Conservation (phyloP, 2,888 invertebrate genomes). For the Magallana nippona region DNA sequence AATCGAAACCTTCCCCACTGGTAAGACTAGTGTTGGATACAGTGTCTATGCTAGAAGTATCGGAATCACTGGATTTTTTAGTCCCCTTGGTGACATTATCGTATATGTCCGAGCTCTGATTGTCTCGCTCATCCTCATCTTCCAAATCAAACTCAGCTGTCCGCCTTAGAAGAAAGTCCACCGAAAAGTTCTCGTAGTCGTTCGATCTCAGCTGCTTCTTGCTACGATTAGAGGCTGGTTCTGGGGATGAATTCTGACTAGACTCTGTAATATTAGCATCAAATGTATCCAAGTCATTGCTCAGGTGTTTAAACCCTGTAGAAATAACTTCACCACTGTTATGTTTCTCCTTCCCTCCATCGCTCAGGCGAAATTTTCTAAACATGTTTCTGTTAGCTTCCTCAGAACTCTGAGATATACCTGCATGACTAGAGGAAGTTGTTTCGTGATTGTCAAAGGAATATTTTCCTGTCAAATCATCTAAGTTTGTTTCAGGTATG, state of each 20-base stretch:
- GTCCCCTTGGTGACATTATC: not conserved
- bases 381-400: slow-evolving; percentile 14
- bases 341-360: slow-evolving; percentile 7
- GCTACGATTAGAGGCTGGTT: not conserved
- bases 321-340: slow-evolving; percentile 17
- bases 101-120: not conserved
- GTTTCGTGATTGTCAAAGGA: not conserved
- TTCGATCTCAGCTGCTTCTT: slow-evolving; percentile 37
- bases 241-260: not conserved
- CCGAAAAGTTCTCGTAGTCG: slow-evolving; percentile 46
- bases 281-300: not conserved
- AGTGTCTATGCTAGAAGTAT: not conserved
- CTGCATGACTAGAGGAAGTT: slow-evolving; percentile 8
- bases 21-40: slow-evolving; percentile 10
- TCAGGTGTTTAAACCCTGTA: slow-evolving; percentile 18
- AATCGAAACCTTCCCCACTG: not conserved
- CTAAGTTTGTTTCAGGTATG: slow-evolving; percentile 17
- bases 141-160: not conserved
- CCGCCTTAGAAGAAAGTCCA: slow-evolving; percentile 45
- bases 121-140: not conserved
- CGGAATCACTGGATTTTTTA: slow-evolving; percentile 4
- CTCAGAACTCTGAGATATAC: not conserved
- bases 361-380: slow-evolving; percentile 15
- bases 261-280: not conserved
- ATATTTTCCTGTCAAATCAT: slow-evolving; percentile 20